Base-by-base conservation (phyloP, 2,888 invertebrate species). In the Nudaria mundana region DNA sequence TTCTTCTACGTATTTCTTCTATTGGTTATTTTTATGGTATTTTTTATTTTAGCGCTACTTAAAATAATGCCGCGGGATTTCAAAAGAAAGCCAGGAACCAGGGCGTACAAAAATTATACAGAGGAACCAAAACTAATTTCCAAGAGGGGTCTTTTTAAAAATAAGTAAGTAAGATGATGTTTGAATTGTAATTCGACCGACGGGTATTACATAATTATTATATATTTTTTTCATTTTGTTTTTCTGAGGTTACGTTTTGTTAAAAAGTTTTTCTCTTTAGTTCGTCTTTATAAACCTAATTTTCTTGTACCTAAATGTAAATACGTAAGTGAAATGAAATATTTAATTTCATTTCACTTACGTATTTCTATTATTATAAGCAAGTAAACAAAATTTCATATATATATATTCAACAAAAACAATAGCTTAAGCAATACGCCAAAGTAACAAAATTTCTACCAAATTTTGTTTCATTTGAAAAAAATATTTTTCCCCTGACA, bases 81-180 rank as follows among this genome's bases (percentile, higher is more conserved):
- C 14, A 29, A 29, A 29, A 29, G 29, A 13, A 13, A 13, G 13
- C 13, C 14, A 13, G 29, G 22, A 22, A 5, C 26, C 34, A 34
- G 34, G 18, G 16, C 34, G 16, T 34, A 34, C 18, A 34, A 34
- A 26, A 34, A 34, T 16, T 34, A 26, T 34, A 34, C 34, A 26
- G 35, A 35, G n/a, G 35, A 35, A 35, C 24, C 24, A 24, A 24
- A 24, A 24, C 24, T 24, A 24, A 24, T 24, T 24, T 24, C 24
- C 24, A 24, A 24, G 24, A 24, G 24, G 10, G 24, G 24, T 8
- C 10, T 8, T 24, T 22, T 22, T 22, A 22, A 22, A 8, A 24
- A 10, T 24, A 24, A 24, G 24, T 24, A 10, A 24, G n/a, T n/a
- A 10, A 10, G 24, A 24, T 24, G 24, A 24, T 24, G 24, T 24